Percentiles rank a stretch among this genome's conserved stretches.
phyloP scores from a whole-genome alignment of 2,888 invertebrate genomes.

The Miltochrista miniata region DNA sequence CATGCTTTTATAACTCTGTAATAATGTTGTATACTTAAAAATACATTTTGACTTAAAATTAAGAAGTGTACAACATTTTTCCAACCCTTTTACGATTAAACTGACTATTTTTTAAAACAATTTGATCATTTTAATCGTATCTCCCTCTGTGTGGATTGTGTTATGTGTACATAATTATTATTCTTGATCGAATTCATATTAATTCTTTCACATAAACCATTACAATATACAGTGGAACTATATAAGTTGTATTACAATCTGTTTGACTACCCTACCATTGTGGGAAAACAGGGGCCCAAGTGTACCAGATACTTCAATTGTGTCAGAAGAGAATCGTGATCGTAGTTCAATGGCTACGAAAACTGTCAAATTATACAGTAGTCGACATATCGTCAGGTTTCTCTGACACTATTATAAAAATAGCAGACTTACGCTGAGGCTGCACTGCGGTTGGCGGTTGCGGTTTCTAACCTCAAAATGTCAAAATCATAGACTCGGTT shows the following conservation, averaged over 20 bases:
- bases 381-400: too few relatives aligned
- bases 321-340: too few relatives aligned
- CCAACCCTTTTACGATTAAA: constrained; percentile 11
- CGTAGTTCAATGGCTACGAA: too few relatives aligned
- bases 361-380: too few relatives aligned
- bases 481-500: too few relatives aligned
- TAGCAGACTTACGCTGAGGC: too few relatives aligned
- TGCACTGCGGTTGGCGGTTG: too few relatives aligned
- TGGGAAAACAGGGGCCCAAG: too few relatives aligned
- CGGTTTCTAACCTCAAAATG: too few relatives aligned
- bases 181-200: constrained; percentile 29
- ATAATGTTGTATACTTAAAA: not conserved
- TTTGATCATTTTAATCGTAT: constrained; percentile 23
- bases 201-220: constrained; percentile 27
- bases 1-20: constrained; percentile 2
- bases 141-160: constrained; percentile 64
- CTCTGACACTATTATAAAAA: too few relatives aligned
- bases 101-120: constrained; percentile 8
- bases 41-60: not conserved
- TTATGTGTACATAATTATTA: constrained; percentile 59
- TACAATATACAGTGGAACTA: constrained; percentile 17
- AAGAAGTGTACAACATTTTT: constrained; percentile 17
- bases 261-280: too few relatives aligned
- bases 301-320: too few relatives aligned
- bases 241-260: not conserved